Percentiles rank a stretch among this genome's conserved stretches.
Evolutionary conservation across 2,113 vertebrate genomes (phyloP).

Genomic region (Eira barbara): DNA sequence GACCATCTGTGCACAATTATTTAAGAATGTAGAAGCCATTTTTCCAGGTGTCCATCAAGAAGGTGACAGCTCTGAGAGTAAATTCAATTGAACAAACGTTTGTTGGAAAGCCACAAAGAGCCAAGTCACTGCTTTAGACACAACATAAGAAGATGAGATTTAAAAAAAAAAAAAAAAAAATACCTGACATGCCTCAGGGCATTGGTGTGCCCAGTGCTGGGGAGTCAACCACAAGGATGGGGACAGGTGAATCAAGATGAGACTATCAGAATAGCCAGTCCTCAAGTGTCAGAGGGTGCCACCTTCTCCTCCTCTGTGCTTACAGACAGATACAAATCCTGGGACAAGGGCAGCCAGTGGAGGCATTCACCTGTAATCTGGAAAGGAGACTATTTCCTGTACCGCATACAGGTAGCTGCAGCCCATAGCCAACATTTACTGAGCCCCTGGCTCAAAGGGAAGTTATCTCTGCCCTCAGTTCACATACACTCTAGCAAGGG

Average conservation of each 20-base stretch:
- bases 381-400: neutral
- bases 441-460: neutral
- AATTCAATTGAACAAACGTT: neutral
- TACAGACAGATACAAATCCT: neutral
- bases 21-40: neutral
- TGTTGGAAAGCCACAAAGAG: neutral
- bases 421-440: no score
- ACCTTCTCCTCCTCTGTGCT: neutral
- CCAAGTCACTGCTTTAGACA: neutral
- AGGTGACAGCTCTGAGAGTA: neutral
- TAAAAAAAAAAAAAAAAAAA: neutral
- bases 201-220: neutral
- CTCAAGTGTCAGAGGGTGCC: neutral
- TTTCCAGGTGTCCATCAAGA: neutral
- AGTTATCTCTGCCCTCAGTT: neutral
- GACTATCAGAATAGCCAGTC: neutral
- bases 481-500: no score
- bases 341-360: neutral
- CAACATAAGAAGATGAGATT: neutral
- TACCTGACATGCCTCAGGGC: rapidly evolving
- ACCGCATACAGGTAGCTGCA: rapidly evolving
- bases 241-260: neutral
- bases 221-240: neutral
- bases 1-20: neutral
- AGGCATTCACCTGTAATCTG: neutral